Percentiles rank a stretch among this genome's conserved stretches.
phyloP scores from a whole-genome alignment of 2,888 invertebrate species.

The Nomada hirtipes region DNA sequence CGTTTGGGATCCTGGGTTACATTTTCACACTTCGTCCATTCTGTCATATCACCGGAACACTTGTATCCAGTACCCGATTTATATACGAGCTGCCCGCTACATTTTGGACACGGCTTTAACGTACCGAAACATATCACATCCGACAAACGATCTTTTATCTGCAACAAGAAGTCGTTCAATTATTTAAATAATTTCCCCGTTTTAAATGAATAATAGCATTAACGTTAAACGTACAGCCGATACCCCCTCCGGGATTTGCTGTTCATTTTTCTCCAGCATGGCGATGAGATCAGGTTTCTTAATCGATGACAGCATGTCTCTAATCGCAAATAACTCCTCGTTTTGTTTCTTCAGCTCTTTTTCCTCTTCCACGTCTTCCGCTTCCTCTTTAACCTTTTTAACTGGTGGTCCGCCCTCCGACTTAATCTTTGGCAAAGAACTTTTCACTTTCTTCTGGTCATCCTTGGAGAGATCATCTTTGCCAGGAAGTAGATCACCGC shows the following conservation, averaged over 20 bases:
- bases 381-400: slow-evolving; percentile 90
- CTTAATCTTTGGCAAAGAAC: slow-evolving; percentile 86
- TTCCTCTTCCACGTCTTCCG: slow-evolving; percentile 86
- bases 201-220: not conserved
- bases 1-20: slow-evolving; percentile 90
- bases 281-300: slow-evolving; percentile 87
- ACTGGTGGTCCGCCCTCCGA: slow-evolving; percentile 86
- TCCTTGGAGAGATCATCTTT: slow-evolving; percentile 89
- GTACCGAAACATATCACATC: slow-evolving; percentile 96
- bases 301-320: slow-evolving; percentile 87
- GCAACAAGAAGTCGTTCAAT: slow-evolving; percentile 17
- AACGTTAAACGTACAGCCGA: slow-evolving; percentile 86
- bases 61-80: slow-evolving; percentile 91
- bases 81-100: slow-evolving; percentile 91
- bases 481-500: slow-evolving; percentile 91
- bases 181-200: not conserved
- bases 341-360: slow-evolving; percentile 90
- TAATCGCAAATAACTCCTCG: slow-evolving; percentile 88
- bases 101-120: slow-evolving; percentile 91
- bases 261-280: slow-evolving; percentile 90
- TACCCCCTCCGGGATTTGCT: slow-evolving; percentile 88
- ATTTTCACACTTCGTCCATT: slow-evolving; percentile 95
- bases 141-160: slow-evolving; percentile 91
- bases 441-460: slow-evolving; percentile 88
- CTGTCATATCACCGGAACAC: slow-evolving; percentile 93